phyloP scores from a whole-genome alignment of 2,888 invertebrate species.

The Bruchidius siliquastri region DNA sequence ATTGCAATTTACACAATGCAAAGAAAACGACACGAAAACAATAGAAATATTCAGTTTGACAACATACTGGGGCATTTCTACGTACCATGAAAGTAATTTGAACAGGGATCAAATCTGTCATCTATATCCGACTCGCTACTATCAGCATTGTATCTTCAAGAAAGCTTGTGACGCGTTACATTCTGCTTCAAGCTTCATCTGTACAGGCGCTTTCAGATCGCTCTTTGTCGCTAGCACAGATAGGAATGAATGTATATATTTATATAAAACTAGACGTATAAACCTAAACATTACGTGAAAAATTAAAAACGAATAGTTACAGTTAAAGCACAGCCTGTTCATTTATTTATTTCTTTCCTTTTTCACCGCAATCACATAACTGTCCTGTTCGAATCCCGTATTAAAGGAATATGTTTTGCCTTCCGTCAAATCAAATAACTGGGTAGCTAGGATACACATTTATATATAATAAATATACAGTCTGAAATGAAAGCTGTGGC shows the following conservation, averaged over 20 bases:
- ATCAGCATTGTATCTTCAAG: too few relatives aligned
- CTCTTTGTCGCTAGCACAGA: slow-evolving; percentile 30
- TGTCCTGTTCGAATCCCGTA: slow-evolving; percentile 10
- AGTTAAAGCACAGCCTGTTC: slow-evolving; percentile 40
- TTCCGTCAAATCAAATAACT: slow-evolving; percentile 12
- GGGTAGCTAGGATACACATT: not conserved
- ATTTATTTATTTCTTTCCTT: slow-evolving; percentile 13
- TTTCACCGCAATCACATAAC: slow-evolving; percentile 25
- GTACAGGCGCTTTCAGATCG: not conserved
- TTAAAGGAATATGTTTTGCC: slow-evolving; percentile 11
- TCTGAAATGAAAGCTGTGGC: not conserved
- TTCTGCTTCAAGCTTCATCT: not conserved
- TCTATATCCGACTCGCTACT: too few relatives aligned
- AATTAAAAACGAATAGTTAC: slow-evolving; percentile 33
- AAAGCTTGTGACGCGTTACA: not conserved
- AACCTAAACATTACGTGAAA: slow-evolving; percentile 27
- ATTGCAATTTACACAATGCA: too few relatives aligned
- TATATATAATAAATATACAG: not conserved
- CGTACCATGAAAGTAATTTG: too few relatives aligned
- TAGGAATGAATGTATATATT: slow-evolving; percentile 37
- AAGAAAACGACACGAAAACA: too few relatives aligned
- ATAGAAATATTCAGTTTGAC: too few relatives aligned
- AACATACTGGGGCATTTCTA: too few relatives aligned
- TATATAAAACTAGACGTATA: slow-evolving; percentile 14
- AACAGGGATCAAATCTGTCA: too few relatives aligned